phyloP scores from a whole-genome alignment of 2,888 invertebrate species.

The Entomobrya multifasciata region DNA sequence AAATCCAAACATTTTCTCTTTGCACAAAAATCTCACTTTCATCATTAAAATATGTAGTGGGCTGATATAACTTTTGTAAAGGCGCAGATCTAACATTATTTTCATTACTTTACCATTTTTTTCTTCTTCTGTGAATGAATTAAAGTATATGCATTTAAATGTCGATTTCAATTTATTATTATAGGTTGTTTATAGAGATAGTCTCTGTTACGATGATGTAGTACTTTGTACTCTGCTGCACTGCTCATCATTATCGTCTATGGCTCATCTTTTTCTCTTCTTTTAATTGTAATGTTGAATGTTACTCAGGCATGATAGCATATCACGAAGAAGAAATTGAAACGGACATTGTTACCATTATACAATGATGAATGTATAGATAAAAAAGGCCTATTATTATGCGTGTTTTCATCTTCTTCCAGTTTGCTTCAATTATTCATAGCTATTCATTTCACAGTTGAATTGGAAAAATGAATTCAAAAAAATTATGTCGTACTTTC shows the following conservation, averaged over 20 bases:
- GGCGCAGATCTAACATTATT: constrained; percentile 1
- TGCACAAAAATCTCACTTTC: constrained; percentile 40
- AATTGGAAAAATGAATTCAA: constrained; percentile 8
- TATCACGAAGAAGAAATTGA: constrained; percentile 2
- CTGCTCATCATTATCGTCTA: neutral
- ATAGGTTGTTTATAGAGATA: too few species aligned
- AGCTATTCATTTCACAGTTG: neutral
- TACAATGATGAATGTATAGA: neutral
- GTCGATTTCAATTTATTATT: constrained; percentile 19
- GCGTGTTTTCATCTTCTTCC: neutral
- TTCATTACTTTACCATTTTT: constrained; percentile 5
- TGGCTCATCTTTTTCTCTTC: neutral
- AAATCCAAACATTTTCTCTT: constrained; percentile 21
- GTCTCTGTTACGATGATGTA: too few species aligned
- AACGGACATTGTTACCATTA: neutral
- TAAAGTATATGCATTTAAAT: neutral
- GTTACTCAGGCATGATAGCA: neutral
- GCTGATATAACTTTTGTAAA: neutral
- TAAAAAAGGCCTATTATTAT: too few species aligned
- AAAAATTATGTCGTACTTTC: constrained; percentile 39
- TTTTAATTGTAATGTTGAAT: neutral
- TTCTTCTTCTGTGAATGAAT: constrained; percentile 2
- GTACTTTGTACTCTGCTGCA: too few species aligned
- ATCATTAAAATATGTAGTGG: constrained; percentile 39
- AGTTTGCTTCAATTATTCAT: constrained; percentile 9